phyloP scores from a whole-genome alignment of 2,113 vertebrate species.

The Pelecanoides urinatrix region DNA sequence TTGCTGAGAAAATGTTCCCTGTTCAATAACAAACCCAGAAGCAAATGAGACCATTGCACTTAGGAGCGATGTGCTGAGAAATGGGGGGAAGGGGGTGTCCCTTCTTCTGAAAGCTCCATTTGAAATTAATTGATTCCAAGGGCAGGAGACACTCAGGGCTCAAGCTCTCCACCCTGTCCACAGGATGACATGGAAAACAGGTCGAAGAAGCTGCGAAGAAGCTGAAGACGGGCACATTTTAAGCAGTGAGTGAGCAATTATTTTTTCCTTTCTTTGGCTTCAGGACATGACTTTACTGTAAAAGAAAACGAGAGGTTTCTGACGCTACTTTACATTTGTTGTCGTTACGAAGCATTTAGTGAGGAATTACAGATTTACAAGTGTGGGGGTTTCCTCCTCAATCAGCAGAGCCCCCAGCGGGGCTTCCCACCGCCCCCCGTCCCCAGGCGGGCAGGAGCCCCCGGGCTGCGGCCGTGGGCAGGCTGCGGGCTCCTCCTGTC shows the following conservation, averaged over 20 bases:
- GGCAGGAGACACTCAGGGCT: not conserved
- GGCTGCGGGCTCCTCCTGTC: constrained; percentile 8
- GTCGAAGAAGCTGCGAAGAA: not conserved
- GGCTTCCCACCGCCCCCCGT: not conserved
- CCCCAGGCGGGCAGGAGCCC: not conserved
- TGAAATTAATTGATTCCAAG: not conserved
- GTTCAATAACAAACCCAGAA: constrained; percentile 49
- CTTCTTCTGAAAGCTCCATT: not conserved
- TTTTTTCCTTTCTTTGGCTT: not conserved
- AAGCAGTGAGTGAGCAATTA: not conserved
- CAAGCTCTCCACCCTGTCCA: not conserved
- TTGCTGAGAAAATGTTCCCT: constrained; percentile 53
- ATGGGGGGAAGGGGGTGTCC: not conserved
- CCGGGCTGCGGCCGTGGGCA: not conserved
- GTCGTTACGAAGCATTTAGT: not conserved
- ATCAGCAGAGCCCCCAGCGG: not conserved
- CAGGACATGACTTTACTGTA: not conserved
- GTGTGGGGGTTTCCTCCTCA: not conserved
- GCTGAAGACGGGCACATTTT: not conserved
- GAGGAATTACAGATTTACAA: constrained; percentile 45
- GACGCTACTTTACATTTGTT: constrained; percentile 20
- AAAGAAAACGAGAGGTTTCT: constrained; percentile 34
- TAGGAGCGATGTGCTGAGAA: not conserved
- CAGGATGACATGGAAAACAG: not conserved
- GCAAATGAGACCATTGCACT: not conserved